Base-by-base conservation (phyloP, 1,140 invertebrate species). In the Leptestheria dahalacensis region DNA sequence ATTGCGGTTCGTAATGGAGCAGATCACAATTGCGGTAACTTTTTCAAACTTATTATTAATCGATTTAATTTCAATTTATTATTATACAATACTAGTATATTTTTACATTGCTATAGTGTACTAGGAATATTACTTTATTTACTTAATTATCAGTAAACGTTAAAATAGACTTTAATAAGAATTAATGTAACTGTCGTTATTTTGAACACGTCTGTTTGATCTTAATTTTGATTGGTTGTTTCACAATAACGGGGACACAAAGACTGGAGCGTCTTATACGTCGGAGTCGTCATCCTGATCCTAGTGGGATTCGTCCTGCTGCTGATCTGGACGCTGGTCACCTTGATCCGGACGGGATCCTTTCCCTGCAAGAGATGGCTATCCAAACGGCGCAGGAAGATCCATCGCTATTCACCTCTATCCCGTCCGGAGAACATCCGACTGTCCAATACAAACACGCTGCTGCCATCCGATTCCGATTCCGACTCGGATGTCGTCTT, bases 191-290 rank as follows among this genome's bases (percentile, higher is more conserved):
- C n/a, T n/a, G n/a, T n/a, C n/a, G n/a, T n/a, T n/a, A n/a, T n/a
- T n/a, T n/a, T n/a, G n/a, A n/a, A n/a, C n/a, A n/a, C n/a, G n/a
- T n/a, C n/a, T n/a, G n/a, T n/a, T n/a, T n/a, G n/a, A n/a, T n/a
- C n/a, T n/a, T n/a, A n/a, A n/a, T n/a, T n/a, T n/a, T n/a, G n/a
- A n/a, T n/a, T n/a, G n/a, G n/a, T n/a, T n/a, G n/a, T n/a, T n/a
- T n/a, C n/a, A n/a, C n/a, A n/a, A n/a, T n/a, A n/a, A n/a, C n/a
- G n/a, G n/a, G n/a, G n/a, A 57, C 23, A 69, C 78, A 61, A 66
- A 87, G 85, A 87, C 72, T 92, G 88, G 88, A 91, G 86, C 64
- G 82, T 91, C 61, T 73, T 92, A 12, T 91, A 92, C 68, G 87
- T 91, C 2, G 81, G 87, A 62, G 82, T 92, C 57, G 80, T 82